Evolutionary conservation across 2,888 invertebrate species (phyloP), one percentile per base, ranked within the genome.

Genomic region (Antitype chi): DNA sequence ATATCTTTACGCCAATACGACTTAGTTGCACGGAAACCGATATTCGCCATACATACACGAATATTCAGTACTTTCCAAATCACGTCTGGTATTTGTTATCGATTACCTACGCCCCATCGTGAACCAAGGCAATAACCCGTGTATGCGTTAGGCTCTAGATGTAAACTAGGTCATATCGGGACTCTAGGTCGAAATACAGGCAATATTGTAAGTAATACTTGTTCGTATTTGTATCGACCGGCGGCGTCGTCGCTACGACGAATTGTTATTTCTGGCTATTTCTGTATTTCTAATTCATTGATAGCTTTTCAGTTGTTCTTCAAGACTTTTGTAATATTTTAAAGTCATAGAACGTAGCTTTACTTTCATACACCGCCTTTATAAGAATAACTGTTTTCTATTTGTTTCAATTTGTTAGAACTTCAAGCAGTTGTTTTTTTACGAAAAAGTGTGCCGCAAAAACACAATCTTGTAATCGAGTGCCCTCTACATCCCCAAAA

Each of bases 111-210:
- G n/a, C 47, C 20, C 47, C 69, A 43, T 76, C 82, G 76, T 63
- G 85, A 57, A 74, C 68, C 17, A 59, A 72, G 47, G 28, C 76
- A 77, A 59, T 80, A 81, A 80, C 79, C 53, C 66, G 53, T 73
- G 47, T 68, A 67, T 60, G 38, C 25, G 47, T 70, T 77, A 75
- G 53, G 52, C 62, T 69, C 9, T 52, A 83, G 59, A 55, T n/a
- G 67, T 60, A 76, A 87, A 80, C 70, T 78, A 80, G 77, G 77
- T 77, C 74, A 74, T 73, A 73, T 78, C 47, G 52, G 55, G 68
- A 85, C 57, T 78, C 63, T 71, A 57, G 38, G 53, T 38, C 67
- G 38, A 76, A 76, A 62, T 70, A 59, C 28, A 63, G 49, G 67
- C 52, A 64, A 69, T 73, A 52, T 52, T 73, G 73, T 76, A 59